Percentiles rank a stretch among this genome's conserved stretches.
These are phyloP conservation scores for Cydia strobilella DNA, from an alignment of 1,140 invertebrate species.

Conservation along the genomic window DNA sequence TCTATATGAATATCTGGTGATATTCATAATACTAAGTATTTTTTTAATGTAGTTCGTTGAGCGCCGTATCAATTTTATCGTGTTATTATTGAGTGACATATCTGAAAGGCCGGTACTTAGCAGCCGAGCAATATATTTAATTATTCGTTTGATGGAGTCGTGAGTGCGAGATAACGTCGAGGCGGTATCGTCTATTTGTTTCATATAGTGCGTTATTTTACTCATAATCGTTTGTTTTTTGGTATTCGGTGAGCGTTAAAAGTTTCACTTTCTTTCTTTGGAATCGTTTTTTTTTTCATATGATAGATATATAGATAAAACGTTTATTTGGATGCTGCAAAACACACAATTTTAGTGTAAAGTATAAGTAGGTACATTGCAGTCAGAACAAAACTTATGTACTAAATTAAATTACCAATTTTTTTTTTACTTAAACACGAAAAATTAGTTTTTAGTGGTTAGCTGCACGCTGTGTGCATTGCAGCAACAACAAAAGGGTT, in stretches of 20 bases:
- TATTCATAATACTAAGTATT: background rate
- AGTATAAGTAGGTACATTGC: too few relatives aligned
- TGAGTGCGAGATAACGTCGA: conserved; percentile 43
- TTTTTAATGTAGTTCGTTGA: background rate
- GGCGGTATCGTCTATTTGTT: conserved; percentile 31
- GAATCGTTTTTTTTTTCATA: conserved; percentile 6
- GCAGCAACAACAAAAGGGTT: too few relatives aligned
- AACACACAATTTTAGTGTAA: too few relatives aligned
- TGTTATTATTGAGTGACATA: conserved; percentile 43
- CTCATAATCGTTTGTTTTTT: conserved; percentile 28
- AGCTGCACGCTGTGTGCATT: too few relatives aligned
- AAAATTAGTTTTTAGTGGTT: too few relatives aligned
- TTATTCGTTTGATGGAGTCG: conserved; percentile 59
- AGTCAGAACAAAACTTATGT: too few relatives aligned
- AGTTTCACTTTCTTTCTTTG: conserved; percentile 25
- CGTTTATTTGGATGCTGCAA: too few relatives aligned
- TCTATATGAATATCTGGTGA: too few relatives aligned
- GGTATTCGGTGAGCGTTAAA: background rate
- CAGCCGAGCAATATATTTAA: conserved; percentile 45
- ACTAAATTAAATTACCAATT: too few relatives aligned
- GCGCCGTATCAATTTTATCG: conserved; percentile 16
- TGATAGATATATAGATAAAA: too few relatives aligned
- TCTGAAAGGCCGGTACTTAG: conserved; percentile 47
- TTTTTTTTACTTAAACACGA: too few relatives aligned
- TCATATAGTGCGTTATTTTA: conserved; percentile 20